Base-by-base conservation (phyloP, 2,888 invertebrate genomes). In the Rhynchonema sp. region DNA sequence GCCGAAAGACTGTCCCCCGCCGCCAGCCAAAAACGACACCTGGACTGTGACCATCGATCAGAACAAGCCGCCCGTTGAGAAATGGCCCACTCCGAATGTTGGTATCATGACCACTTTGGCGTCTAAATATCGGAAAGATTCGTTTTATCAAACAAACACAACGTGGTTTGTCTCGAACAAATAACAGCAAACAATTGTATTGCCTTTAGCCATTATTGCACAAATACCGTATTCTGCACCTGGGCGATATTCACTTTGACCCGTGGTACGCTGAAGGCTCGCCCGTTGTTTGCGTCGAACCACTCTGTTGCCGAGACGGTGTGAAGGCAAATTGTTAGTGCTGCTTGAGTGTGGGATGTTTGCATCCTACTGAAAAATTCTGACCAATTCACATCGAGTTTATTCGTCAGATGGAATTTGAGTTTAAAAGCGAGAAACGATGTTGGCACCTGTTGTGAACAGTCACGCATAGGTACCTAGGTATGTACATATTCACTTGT, bases 221-320 rank as follows among this genome's bases (percentile, higher is more conserved):
- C 3, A 82, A 83, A 46, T 86, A 88, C 73, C 88, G 89, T 78
- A 87, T 92, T 23, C 79, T 92, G 20, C 92, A 92, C 72, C 80
- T 92, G 64, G 88, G 90, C 0, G 92, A 92, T 73, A 89, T 90
- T 0, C 92, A 92, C 74, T 86, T 85, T 70, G 92, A 92, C 76
- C 87, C 88, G 0, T 86, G 87, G 70, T 92, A 92, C 71, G 82
- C 84, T 62, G 86, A 86, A 22, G 74, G 74, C 65, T 81, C 86
- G 17, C 88, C 89, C 72, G 89, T 91, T 1, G 86, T 87, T 64
- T 92, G 92, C 73, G 84, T 85, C 63, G 88, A 92, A 73, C 92
- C 92, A 0, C 77, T 92, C 1, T 92, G 92, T 73, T 92, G 92
- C 73, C 67, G 74, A 13, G n/a, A n/a, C n/a, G n/a, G n/a, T n/a